A percentile compares a stretch with the other conserved stretches of the same genome.
Conservation (phyloP, 2,888 invertebrate genomes). For the Callosobruchus maculatus region DNA sequence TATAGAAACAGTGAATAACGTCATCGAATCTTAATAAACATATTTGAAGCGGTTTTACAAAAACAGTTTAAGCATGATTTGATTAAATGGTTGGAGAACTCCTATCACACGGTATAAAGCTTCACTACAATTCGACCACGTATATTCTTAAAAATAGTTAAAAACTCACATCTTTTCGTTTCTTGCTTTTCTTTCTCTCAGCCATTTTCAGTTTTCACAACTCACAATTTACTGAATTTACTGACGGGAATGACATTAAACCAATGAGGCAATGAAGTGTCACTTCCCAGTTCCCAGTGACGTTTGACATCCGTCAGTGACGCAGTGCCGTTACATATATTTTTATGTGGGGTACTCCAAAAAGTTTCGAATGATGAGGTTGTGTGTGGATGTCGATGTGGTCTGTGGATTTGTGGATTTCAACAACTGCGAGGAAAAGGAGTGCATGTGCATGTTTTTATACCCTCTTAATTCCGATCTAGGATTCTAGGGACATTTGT, state of each 20-base stretch:
- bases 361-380: too few species aligned
- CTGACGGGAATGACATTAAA: not conserved
- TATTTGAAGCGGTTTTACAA: not conserved
- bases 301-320: too few species aligned
- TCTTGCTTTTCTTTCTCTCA: slow-evolving; percentile 62
- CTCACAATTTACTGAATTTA: not conserved
- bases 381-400: too few species aligned
- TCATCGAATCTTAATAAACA: not conserved
- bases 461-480: too few species aligned
- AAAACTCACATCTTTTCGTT: slow-evolving; percentile 59
- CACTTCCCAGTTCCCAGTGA: too few species aligned
- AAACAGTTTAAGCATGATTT: not conserved
- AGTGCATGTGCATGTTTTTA: too few species aligned
- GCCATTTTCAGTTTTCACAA: slow-evolving; percentile 51
- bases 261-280: too few species aligned
- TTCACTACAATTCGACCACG: not conserved
- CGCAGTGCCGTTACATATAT: too few species aligned
- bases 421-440: too few species aligned
- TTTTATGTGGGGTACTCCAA: too few species aligned
- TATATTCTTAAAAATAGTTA: not conserved
- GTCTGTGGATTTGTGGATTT: too few species aligned
- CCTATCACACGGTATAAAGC: not conserved
- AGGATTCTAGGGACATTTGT: too few species aligned
- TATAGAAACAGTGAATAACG: not conserved
- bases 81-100: not conserved